Percentiles rank a stretch among this genome's conserved stretches.
phyloP scores from a whole-genome alignment of 2,797 vertebrate species.

The Scolopax rusticola region DNA sequence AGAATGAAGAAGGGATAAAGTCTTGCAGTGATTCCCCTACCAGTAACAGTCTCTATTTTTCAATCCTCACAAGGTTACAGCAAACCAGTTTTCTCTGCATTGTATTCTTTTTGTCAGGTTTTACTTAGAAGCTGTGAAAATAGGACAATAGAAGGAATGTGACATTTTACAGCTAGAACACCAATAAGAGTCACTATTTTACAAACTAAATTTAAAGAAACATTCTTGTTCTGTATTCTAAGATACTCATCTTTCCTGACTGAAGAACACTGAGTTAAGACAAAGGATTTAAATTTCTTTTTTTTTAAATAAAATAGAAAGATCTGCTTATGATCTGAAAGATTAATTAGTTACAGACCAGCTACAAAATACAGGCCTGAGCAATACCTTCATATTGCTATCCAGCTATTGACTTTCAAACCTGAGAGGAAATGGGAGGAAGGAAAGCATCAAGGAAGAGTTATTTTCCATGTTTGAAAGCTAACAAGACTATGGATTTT shows the following conservation, averaged over 20 bases:
- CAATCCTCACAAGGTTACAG: neutral
- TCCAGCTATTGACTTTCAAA: neutral
- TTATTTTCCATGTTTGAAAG: neutral
- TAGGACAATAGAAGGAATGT: neutral
- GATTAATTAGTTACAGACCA: neutral
- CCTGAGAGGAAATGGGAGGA: neutral
- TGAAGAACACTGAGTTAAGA: neutral
- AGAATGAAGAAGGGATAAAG: neutral
- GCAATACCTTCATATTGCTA: neutral
- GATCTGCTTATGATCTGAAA: neutral
- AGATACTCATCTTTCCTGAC: neutral
- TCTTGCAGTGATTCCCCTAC: neutral
- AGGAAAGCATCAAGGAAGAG: neutral
- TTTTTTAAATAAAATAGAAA: neutral
- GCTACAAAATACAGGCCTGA: neutral
- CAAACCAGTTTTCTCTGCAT: neutral
- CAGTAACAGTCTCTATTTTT: neutral
- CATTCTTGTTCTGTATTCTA: neutral
- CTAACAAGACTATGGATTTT: neutral
- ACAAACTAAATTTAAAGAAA: neutral
- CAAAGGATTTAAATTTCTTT: neutral
- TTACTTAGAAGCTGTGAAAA: neutral
- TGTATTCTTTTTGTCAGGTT: neutral
- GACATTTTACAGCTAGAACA: neutral
- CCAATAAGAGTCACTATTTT: neutral